phyloP scores from a whole-genome alignment of 1,140 invertebrate genomes.

The Heliconius congener region DNA sequence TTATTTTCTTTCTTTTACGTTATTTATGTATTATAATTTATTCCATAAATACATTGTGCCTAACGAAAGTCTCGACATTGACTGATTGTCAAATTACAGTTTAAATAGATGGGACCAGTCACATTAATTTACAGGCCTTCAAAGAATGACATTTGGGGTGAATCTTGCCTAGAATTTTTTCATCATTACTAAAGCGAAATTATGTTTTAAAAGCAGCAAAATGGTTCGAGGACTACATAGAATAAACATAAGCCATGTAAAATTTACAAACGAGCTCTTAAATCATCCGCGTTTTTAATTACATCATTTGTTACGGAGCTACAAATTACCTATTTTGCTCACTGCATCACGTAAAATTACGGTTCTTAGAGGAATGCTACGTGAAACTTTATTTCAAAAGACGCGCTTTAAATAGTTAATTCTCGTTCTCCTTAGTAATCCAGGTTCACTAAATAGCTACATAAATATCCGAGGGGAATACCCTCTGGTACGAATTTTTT shows the following conservation, averaged over 20 bases:
- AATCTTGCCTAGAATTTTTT: not conserved
- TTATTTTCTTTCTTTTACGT: not conserved
- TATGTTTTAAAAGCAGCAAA: too few species aligned
- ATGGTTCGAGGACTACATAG: too few species aligned
- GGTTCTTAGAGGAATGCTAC: slow-evolving; percentile 22
- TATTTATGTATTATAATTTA: too few species aligned
- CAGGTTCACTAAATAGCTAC: slow-evolving; percentile 43
- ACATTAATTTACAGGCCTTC: not conserved
- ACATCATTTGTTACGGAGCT: not conserved
- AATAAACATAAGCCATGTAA: not conserved
- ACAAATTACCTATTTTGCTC: slow-evolving; percentile 14
- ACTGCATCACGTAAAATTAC: slow-evolving; percentile 26
- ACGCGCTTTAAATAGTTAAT: slow-evolving; percentile 38
- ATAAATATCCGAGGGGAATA: slow-evolving; percentile 42
- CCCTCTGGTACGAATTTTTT: slow-evolving; percentile 34
- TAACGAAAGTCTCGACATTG: not conserved
- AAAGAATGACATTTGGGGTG: not conserved
- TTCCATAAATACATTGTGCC: not conserved
- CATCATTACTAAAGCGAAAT: not conserved
- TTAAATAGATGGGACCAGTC: not conserved
- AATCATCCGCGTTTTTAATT: not conserved
- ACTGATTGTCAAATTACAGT: not conserved
- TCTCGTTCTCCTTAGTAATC: slow-evolving; percentile 37
- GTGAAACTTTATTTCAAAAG: slow-evolving; percentile 34
- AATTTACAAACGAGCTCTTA: not conserved